Evolutionary conservation across 2,113 vertebrate genomes (phyloP).

Genomic region (Myocastor coypus): DNA sequence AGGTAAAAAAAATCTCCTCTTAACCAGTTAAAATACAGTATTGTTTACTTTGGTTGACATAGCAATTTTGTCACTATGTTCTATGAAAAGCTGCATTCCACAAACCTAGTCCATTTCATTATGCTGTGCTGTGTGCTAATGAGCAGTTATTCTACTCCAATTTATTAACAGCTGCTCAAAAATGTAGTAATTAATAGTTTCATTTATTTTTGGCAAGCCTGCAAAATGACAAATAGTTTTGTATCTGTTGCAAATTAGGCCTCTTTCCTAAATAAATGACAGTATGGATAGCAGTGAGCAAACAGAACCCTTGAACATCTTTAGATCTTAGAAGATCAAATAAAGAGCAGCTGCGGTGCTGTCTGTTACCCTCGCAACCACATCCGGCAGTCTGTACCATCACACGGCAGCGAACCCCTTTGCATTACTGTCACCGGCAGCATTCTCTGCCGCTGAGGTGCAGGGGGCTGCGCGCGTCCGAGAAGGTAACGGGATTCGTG

Average conservation of each 20-base stretch:
- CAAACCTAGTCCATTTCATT: constrained; percentile 83
- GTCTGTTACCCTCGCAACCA: constrained; percentile 82
- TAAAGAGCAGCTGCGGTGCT: constrained; percentile 83
- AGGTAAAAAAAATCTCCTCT: not conserved
- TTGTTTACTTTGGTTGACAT: constrained; percentile 76
- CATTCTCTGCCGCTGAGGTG: not conserved
- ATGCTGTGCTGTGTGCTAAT: constrained; percentile 84
- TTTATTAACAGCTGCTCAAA: constrained; percentile 91
- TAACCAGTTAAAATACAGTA: constrained; percentile 64
- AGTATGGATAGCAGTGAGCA: constrained; percentile 77
- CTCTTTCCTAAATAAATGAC: constrained; percentile 87
- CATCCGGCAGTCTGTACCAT: constrained; percentile 60
- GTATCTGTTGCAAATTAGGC: constrained; percentile 88
- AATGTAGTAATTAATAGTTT: constrained; percentile 91
- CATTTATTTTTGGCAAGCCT: constrained; percentile 91
- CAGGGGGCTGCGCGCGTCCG: not conserved
- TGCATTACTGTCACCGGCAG: constrained; percentile 20
- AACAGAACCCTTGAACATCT: constrained; percentile 80
- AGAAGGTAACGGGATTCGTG: not conserved
- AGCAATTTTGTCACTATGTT: constrained; percentile 78
- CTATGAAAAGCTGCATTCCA: constrained; percentile 83
- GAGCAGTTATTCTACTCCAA: constrained; percentile 84
- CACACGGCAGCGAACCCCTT: constrained; percentile 68
- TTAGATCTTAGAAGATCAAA: constrained; percentile 85
- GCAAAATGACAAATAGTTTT: constrained; percentile 88